These are phyloP conservation scores for Lagria hirta DNA, from an alignment of 2,888 invertebrate genomes.

Conservation along the genomic window DNA sequence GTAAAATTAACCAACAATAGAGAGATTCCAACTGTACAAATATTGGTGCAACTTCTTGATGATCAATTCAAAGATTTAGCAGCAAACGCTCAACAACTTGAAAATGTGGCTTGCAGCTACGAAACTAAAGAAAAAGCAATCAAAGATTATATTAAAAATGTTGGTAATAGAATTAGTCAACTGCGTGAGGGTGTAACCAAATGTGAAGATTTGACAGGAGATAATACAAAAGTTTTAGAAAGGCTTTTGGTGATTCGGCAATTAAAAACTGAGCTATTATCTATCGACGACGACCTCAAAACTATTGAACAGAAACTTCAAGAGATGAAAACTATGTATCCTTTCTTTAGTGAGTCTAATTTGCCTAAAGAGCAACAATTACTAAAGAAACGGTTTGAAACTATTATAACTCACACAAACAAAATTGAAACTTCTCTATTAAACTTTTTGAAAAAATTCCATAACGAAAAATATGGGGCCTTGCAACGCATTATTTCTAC, in stretches of 20 bases:
- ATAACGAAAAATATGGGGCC: slow-evolving; percentile 80
- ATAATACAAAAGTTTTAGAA: slow-evolving; percentile 78
- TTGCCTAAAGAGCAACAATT: slow-evolving; percentile 80
- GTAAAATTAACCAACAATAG: slow-evolving; percentile 71
- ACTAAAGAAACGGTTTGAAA: slow-evolving; percentile 81
- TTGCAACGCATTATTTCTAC: slow-evolving; percentile 78
- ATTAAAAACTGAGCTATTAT: slow-evolving; percentile 70
- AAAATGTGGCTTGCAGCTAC: slow-evolving; percentile 70
- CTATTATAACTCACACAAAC: slow-evolving; percentile 73
- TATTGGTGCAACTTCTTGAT: slow-evolving; percentile 67
- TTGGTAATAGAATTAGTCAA: slow-evolving; percentile 69
- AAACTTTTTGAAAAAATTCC: slow-evolving; percentile 82
- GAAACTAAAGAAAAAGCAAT: slow-evolving; percentile 74
- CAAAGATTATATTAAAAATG: slow-evolving; percentile 69
- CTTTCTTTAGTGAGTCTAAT: slow-evolving; percentile 74
- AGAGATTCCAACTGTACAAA: slow-evolving; percentile 68
- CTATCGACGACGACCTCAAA: slow-evolving; percentile 67
- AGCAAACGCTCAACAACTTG: slow-evolving; percentile 72
- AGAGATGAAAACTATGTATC: slow-evolving; percentile 72
- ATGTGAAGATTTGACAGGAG: slow-evolving; percentile 87
- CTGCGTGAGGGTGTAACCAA: slow-evolving; percentile 82
- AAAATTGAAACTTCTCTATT: slow-evolving; percentile 79
- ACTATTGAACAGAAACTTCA: slow-evolving; percentile 69
- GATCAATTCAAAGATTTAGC: slow-evolving; percentile 77
- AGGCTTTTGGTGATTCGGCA: slow-evolving; percentile 74